Conservation (phyloP, 1,140 invertebrate species). For the Amyelois transitella region DNA sequence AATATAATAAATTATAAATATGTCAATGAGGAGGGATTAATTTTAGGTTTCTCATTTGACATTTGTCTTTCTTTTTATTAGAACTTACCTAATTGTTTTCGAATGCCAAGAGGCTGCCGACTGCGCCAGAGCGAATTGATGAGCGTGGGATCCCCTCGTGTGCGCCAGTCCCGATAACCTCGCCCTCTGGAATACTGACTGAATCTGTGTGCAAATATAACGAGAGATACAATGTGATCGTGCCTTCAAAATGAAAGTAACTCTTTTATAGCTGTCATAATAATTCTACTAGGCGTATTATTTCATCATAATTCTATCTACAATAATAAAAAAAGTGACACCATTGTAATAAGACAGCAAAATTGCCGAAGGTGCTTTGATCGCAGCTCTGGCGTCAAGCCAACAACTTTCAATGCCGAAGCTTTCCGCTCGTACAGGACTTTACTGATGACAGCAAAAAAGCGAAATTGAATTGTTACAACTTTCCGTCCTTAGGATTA, state of each 20-base stretch:
- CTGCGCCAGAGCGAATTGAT: constrained; percentile 81
- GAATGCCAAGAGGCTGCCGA: constrained; percentile 80
- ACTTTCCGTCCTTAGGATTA: constrained; percentile 51
- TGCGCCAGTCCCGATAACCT: constrained; percentile 80
- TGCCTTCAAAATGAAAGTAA: background rate
- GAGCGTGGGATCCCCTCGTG: constrained; percentile 78
- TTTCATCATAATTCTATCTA: constrained; percentile 18
- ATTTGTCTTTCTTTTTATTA: too few relatives aligned
- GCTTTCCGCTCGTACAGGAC: constrained; percentile 48
- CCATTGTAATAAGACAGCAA: constrained; percentile 42
- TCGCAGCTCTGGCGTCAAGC: constrained; percentile 46
- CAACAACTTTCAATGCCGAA: constrained; percentile 49
- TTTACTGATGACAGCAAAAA: constrained; percentile 58
- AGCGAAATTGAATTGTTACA: constrained; percentile 73
- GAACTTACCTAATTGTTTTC: constrained; percentile 77
- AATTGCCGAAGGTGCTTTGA: constrained; percentile 39
- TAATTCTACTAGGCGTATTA: constrained; percentile 14
- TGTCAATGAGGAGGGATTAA: too few relatives aligned
- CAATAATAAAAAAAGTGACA: constrained; percentile 24
- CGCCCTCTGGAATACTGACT: constrained; percentile 75
- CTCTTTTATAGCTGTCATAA: background rate
- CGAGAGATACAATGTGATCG: background rate
- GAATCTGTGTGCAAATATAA: constrained; percentile 65
- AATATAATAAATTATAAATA: too few relatives aligned
- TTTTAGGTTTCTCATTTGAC: too few relatives aligned